Conservation (phyloP, 1,140 invertebrate genomes). For the Diorhabda sublineata region DNA sequence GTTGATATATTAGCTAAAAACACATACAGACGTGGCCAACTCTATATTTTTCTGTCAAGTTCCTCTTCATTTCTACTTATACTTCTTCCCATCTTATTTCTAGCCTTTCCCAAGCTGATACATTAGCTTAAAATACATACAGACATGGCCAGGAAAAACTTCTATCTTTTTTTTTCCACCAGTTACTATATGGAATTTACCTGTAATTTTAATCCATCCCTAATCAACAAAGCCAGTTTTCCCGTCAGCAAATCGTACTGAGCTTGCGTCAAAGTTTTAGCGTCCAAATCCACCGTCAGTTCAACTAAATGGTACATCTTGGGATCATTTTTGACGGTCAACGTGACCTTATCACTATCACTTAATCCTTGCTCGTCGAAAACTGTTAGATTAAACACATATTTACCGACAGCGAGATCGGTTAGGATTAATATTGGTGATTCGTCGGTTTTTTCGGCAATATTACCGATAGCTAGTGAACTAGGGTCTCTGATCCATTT, state of each 20-base stretch:
- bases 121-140: no score
- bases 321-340: conserved; percentile 80
- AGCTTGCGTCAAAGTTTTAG: conserved; percentile 67
- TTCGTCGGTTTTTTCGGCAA: conserved; percentile 69
- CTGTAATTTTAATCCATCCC: conserved; percentile 48
- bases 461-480: conserved; percentile 78
- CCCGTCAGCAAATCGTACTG: conserved; percentile 72
- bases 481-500: conserved; percentile 75
- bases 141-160: no score
- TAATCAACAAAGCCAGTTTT: conserved; percentile 63
- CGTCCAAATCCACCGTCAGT: conserved; percentile 69
- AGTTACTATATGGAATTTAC: conserved; percentile 21
- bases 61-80: no score
- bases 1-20: no score
- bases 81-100: no score
- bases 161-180: no score
- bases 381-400: conserved; percentile 84
- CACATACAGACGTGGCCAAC: no score
- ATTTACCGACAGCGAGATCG: conserved; percentile 79
- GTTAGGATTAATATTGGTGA: conserved; percentile 76
- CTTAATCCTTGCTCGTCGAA: conserved; percentile 83
- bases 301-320: conserved; percentile 73
- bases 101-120: no score
- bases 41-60: no score
- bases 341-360: conserved; percentile 73